phyloP scores from a whole-genome alignment of 2,888 invertebrate genomes.

The Tortrix viridana region DNA sequence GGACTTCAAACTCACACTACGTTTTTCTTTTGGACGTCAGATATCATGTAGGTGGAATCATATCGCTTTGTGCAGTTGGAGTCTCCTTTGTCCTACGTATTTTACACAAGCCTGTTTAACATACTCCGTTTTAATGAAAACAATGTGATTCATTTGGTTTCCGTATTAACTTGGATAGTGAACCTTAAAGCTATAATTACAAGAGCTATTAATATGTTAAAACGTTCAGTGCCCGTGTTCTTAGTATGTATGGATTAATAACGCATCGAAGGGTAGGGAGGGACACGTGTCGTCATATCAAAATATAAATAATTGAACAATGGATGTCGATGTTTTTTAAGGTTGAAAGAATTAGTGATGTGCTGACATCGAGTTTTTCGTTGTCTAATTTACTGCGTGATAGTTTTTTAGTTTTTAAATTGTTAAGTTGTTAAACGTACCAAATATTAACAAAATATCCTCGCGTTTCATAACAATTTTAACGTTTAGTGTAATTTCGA shows the following conservation, averaged over 20 bases:
- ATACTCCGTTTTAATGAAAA: constrained; percentile 32
- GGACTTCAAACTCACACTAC: too few relatives aligned
- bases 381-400: neutral
- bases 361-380: constrained; percentile 25
- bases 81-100: constrained; percentile 22
- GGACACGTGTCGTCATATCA: constrained; percentile 15
- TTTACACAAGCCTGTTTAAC: constrained; percentile 36
- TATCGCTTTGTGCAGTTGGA: constrained; percentile 19
- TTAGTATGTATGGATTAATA: too few relatives aligned
- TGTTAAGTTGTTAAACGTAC: neutral
- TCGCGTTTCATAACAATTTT: too few relatives aligned
- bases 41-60: constrained; percentile 30
- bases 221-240: too few relatives aligned
- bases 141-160: constrained; percentile 30
- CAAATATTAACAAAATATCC: neutral
- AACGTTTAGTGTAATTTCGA: neutral
- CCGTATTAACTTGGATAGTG: neutral
- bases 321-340: constrained; percentile 20
- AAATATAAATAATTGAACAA: constrained; percentile 33
- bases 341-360: constrained; percentile 49
- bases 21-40: neutral
- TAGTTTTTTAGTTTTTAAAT: neutral
- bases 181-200: constrained; percentile 4
- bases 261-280: constrained; percentile 5
- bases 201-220: neutral